These are phyloP conservation scores for Geococcyx californianus DNA, from an alignment of 2,113 vertebrate genomes.

Conservation along the genomic window DNA sequence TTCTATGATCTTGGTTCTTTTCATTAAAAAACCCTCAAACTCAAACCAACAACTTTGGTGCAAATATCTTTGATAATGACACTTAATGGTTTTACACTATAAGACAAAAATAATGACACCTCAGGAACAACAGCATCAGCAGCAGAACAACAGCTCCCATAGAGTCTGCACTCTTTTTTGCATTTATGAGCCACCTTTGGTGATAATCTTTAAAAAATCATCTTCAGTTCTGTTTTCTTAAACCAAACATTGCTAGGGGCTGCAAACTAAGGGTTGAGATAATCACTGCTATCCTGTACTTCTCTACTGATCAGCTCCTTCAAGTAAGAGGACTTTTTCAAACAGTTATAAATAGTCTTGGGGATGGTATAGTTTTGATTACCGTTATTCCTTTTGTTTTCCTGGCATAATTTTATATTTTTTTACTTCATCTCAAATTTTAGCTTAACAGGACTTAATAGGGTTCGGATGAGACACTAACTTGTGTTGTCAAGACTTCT, in stretches of 20 bases:
- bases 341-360: background rate
- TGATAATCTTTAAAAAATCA: conserved; percentile 42
- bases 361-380: background rate
- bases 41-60: background rate
- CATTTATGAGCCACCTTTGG: conserved; percentile 15
- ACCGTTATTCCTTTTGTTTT: background rate
- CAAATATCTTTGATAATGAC: background rate
- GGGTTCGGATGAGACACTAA: background rate
- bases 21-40: background rate
- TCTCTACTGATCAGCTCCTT: background rate
- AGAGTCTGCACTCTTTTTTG: background rate
- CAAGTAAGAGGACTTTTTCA: background rate
- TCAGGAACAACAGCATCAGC: background rate
- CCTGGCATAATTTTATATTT: background rate
- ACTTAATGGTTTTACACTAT: background rate
- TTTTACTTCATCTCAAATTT: background rate
- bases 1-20: background rate
- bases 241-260: background rate
- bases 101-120: background rate
- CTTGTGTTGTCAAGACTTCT: background rate
- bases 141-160: background rate
- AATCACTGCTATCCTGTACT: background rate
- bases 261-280: background rate
- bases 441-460: background rate
- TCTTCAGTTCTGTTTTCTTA: conserved; percentile 26